A percentile compares a stretch with the other conserved stretches of the same genome.
Conservation (phyloP, 2,797 vertebrate species). For the Myripristis murdjan region DNA sequence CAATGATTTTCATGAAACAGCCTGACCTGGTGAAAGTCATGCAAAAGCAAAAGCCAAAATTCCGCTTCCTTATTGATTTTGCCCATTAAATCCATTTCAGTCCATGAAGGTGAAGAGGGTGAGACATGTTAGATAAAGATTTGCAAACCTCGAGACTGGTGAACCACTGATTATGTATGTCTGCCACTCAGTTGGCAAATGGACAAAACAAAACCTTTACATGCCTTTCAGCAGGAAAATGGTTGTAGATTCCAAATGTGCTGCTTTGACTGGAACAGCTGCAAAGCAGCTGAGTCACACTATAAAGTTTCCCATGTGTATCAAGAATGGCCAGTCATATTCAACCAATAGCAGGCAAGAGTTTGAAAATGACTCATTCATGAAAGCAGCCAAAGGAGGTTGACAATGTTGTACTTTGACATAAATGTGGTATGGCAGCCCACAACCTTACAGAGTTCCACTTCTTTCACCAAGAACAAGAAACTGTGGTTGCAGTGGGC, state of each 20-base stretch:
- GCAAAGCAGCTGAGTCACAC: constrained; percentile 40
- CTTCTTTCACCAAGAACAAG: constrained; percentile 55
- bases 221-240: constrained; percentile 21
- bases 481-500: constrained; percentile 51
- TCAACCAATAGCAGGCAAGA: constrained; percentile 62
- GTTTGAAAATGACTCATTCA: constrained; percentile 62
- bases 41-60: no score
- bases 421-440: constrained; percentile 64
- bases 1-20: no score
- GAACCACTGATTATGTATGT: no score
- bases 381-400: constrained; percentile 53
- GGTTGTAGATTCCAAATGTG: constrained; percentile 34
- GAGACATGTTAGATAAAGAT: no score
- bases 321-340: constrained; percentile 50
- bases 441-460: constrained; percentile 60
- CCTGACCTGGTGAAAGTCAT: no score
- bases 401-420: constrained; percentile 59
- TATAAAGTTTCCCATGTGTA: constrained; percentile 57
- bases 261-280: constrained; percentile 40
- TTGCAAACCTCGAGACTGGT: no score
- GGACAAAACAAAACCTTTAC: constrained; percentile 8
- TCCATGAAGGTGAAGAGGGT: no score
- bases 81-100: no score
- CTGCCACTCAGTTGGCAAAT: no score
- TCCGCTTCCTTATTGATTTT: no score